Evolutionary conservation across 2,113 vertebrate genomes (phyloP).

Genomic region (Melanerpes formicivorus): DNA sequence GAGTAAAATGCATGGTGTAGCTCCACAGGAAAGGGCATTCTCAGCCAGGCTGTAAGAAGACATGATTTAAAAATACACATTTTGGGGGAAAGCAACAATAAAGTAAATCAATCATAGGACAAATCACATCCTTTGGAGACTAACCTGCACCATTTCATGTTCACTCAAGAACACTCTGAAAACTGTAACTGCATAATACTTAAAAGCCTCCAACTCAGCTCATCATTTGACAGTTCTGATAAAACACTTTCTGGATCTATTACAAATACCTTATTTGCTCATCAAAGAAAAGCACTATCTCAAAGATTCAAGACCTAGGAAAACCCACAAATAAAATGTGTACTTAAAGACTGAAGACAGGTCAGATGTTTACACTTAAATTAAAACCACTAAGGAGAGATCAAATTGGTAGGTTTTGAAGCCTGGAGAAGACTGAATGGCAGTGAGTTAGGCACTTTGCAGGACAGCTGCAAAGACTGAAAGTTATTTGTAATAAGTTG

Average conservation of each 20-base stretch:
- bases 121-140: not conserved
- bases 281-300: not conserved
- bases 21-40: not conserved
- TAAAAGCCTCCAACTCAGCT: not conserved
- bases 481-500: not conserved
- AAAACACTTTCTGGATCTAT: not conserved
- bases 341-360: not conserved
- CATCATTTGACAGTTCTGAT: not conserved
- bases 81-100: not conserved
- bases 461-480: not conserved
- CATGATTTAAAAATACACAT: not conserved
- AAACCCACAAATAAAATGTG: not conserved
- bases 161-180: not conserved
- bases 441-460: not conserved
- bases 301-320: not conserved
- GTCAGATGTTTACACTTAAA: not conserved
- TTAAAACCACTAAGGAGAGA: not conserved
- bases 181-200: not conserved
- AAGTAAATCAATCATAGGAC: not conserved
- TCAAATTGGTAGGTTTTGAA: not conserved
- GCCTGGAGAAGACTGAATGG: not conserved
- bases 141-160: not conserved
- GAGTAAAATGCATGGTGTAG: not conserved
- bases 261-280: not conserved
- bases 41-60: not conserved